Evolutionary conservation across 2,888 invertebrate genomes (phyloP), one percentile per base, ranked within the genome.

Genomic region (Callyntrura guangdongensis): DNA sequence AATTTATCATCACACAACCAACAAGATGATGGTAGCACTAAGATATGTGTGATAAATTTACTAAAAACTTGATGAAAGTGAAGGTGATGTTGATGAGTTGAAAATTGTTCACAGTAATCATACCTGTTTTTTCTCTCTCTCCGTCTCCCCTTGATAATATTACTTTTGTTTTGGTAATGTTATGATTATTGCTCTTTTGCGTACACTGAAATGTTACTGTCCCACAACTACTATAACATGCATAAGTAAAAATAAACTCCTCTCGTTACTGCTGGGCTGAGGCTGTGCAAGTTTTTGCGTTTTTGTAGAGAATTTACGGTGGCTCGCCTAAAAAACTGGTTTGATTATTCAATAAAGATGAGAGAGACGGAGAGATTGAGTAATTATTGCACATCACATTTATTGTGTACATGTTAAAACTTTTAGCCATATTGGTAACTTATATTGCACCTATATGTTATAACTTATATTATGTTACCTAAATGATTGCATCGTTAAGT

Each of bases 171-270:
- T 64, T 4, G 72, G 3, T 72, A 69, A 6, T 14, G 17, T 72
- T 17, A 72, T 72, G 69, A 69, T 69, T 69, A 69, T 69, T 69
- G 69, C 45, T 69, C 36, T 69, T 69, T 69, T 69, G 36, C 36
- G 69, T 36, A 69, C 2, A 0, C 72, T 47, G 47, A 72, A 36
- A 69, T 47, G 72, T 72, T 72, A 72, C 72, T 72, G 72, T 47
- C 47, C 72, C 47, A 72, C 47, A 47, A 14, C 14, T 47, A 27
- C 3, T 69, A 53, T 47, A 47, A 47, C 47, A 47, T n/a, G n/a
- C n/a, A n/a, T n/a, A n/a, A n/a, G 11, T 47, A 47, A 47, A 47
- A 47, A 47, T 47, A 47, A 47, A 47, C 14, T 12, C 56, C 14
- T 56, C 3, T 11, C 14, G 4, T 11, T 9, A 14, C 9, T 67